Evolutionary conservation across 2,113 vertebrate genomes (phyloP), one percentile per base, ranked within the genome.

Genomic region (Poeciliopsis retropinna): DNA sequence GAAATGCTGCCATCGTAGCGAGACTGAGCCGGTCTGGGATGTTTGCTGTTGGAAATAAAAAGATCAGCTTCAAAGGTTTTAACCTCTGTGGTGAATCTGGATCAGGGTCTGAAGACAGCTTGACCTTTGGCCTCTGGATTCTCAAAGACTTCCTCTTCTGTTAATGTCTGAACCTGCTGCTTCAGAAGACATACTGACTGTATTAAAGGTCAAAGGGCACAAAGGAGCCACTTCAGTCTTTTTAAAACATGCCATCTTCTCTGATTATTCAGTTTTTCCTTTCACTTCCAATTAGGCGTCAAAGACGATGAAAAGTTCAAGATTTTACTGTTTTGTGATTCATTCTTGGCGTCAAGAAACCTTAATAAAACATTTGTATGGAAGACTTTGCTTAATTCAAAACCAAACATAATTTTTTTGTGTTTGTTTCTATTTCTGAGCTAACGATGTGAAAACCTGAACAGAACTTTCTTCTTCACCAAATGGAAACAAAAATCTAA

Each of bases 81-180:
- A 67, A 74, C 79, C 61, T 25, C 51, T 6, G 17, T 4, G 7
- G 44, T 51, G 71, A 44, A 77, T 67, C 0, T 81, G 71, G 79
- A 68, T 72, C 37, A 25, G 27, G 29, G 64, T 81, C n/a, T n/a
- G n/a, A n/a, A 66, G 75, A 73, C 60, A 1, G 54, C 60, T 31
- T 22, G 75, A 67, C 81, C 61, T 73, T 70, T 5, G 9, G 51
- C 69, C 66, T 78, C 63, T 15, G 37, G n/a, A 47, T 86, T 85
- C 79, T 90, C 67, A 30, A 17, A 30, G 22, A 67, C 66, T 71
- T 88, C 84, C 73, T 73, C 61, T 72, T 76, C 80, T 70, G 75
- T 87, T 78, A 87, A 47, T 2, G 71, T 90, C 84, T 81, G 14
- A 17, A 2, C 34, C 11, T 14, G 39, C 70, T 54, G 70, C 67